Base-by-base conservation (phyloP, 1,140 invertebrate species). In the Leptopilina boulardi region DNA sequence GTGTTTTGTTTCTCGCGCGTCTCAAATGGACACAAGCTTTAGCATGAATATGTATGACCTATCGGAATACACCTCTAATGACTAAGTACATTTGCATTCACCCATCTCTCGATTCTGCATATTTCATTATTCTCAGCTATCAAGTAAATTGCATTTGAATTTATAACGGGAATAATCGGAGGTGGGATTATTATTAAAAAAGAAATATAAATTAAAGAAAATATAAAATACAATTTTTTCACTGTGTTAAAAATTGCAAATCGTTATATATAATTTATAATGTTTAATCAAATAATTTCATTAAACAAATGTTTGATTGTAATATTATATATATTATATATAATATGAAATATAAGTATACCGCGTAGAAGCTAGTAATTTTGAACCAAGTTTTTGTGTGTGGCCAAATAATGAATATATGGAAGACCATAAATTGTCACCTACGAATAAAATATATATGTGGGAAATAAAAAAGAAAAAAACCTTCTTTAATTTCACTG, bases 401-500 rank as follows among this genome's bases (percentile, higher is more conserved):
- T n/a, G n/a, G n/a, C n/a, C n/a, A 42, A 2, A 42, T 23, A 56
- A 56, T 71, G 76, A n/a, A n/a, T n/a, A n/a, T 80, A 79, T 74
- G 80, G 81, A 78, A 76, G 47, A 81, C 71, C 70, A 86, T 85
- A 84, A 86, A 86, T 59, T 75, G 76, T 74, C 59, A 73, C 79
- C 80, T 13, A 42, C 66, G 42, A 30, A 79, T 79, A 78, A 83
- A 38, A 38, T 1, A 38, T 9, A 38, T 72, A 73, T 80, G 81
- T 70, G 79, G 77, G 80, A 47, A 47, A 47, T 47, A 47, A 34
- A 80, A 81, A 77, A 19, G 15, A 34, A 80, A 81, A 77, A 19
- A 71, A 71, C 73, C 77, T 83, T 80, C 79, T 77, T 82, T 81
- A 83, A 84, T 86, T 86, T 83, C 76, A 75, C 78, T 77, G 76